These are phyloP conservation scores for Pandemis corylana DNA, from an alignment of 2,888 invertebrate species.

Conservation along the genomic window DNA sequence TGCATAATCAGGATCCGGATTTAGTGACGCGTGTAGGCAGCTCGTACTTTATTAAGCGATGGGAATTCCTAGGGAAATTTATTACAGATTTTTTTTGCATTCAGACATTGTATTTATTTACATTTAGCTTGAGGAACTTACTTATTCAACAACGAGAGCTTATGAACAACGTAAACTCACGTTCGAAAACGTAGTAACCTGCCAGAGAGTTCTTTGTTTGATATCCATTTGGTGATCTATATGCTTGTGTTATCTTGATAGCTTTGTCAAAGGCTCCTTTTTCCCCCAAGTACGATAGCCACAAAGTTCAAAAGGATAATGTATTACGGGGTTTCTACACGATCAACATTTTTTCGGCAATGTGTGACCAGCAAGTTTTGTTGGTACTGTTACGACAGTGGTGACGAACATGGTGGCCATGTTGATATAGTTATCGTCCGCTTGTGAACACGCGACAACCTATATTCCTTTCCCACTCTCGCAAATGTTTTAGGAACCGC, in stretches of 20 bases:
- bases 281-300: constrained; percentile 63
- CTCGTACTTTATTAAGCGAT: constrained; percentile 58
- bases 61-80: constrained; percentile 51
- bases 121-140: background rate
- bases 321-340: constrained; percentile 2
- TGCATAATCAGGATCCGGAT: constrained; percentile 59
- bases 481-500: too few species aligned
- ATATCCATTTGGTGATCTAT: constrained; percentile 14
- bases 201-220: constrained; percentile 15
- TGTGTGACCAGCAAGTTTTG: too few species aligned
- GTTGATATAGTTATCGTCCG: too few species aligned
- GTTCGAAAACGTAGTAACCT: constrained; percentile 3
- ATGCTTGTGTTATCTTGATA: constrained; percentile 60
- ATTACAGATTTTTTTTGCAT: constrained; percentile 32
- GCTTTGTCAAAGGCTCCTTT: constrained; percentile 64
- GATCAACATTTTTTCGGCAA: too few species aligned
- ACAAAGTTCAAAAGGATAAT: constrained; percentile 66
- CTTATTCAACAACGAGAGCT: background rate
- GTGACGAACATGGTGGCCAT: too few species aligned
- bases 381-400: too few species aligned
- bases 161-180: background rate
- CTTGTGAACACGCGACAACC: too few species aligned
- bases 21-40: constrained; percentile 53
- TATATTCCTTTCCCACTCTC: too few species aligned
- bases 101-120: background rate